A percentile compares a stretch with the other conserved stretches of the same genome.
phyloP scores from a whole-genome alignment of 2,797 vertebrate species.

The Lutjanus campechanus region DNA sequence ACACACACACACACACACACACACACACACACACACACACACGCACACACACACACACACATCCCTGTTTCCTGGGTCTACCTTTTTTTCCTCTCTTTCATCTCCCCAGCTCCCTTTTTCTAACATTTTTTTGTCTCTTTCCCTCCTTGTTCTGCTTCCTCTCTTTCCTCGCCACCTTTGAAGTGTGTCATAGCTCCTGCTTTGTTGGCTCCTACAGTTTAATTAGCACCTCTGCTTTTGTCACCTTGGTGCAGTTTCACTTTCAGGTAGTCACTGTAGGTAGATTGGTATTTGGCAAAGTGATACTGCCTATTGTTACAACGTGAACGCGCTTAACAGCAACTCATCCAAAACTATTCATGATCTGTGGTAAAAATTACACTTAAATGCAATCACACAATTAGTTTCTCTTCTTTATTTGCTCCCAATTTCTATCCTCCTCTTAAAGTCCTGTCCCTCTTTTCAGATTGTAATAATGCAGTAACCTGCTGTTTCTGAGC shows the following conservation, averaged over 20 bases:
- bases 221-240: slow-evolving; percentile 73
- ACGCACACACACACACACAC: slow-evolving; percentile 9
- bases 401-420: background rate
- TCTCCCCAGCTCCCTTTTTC: slow-evolving; percentile 43
- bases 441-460: background rate
- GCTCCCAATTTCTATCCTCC: background rate
- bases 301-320: slow-evolving; percentile 7
- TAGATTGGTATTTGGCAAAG: slow-evolving; percentile 28
- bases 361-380: background rate
- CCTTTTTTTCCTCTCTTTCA: slow-evolving; percentile 63
- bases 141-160: slow-evolving; percentile 29
- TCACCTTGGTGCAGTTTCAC: slow-evolving; percentile 42
- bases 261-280: slow-evolving; percentile 21
- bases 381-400: background rate
- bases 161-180: slow-evolving; percentile 46
- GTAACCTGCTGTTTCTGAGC: slow-evolving; percentile 16
- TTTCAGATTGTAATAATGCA: background rate
- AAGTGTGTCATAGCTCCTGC: slow-evolving; percentile 56
- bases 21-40: slow-evolving; percentile 17
- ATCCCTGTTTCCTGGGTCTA: slow-evolving; percentile 36
- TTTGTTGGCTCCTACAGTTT: slow-evolving; percentile 55
- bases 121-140: slow-evolving; percentile 14
- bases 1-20: slow-evolving; percentile 11
- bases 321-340: background rate
- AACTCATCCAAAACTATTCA: background rate